Conservation (phyloP, 2,888 invertebrate genomes). For the Cheilosia soror region DNA sequence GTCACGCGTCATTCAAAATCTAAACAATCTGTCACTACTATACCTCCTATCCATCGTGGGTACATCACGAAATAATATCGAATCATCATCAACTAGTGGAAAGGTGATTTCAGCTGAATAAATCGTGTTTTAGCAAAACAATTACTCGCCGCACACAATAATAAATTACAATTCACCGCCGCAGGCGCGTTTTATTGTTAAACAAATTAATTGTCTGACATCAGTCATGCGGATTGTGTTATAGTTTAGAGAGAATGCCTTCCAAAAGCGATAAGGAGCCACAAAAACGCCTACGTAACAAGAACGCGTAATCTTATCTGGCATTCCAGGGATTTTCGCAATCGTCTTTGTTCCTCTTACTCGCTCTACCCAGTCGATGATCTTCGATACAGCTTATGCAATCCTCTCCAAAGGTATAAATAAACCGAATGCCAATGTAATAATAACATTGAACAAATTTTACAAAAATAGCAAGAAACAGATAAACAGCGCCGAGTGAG, state of each 20-base stretch:
- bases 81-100: conserved; percentile 18
- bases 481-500: background rate
- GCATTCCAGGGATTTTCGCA: conserved; percentile 21
- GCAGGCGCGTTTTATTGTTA: conserved; percentile 15
- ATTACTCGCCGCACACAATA: conserved; percentile 35
- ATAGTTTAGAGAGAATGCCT: background rate
- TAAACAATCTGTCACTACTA: conserved; percentile 40
- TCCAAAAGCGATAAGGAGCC: background rate
- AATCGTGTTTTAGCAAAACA: conserved; percentile 27
- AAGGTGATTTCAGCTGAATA: conserved; percentile 39
- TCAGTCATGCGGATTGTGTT: conserved; percentile 38
- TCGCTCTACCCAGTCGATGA: background rate
- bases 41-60: background rate
- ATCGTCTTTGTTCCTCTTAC: background rate
- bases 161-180: conserved; percentile 34
- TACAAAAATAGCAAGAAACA: conserved; percentile 66
- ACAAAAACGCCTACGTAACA: conserved; percentile 30
- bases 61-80: conserved; percentile 5
- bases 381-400: conserved; percentile 55
- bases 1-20: conserved; percentile 63
- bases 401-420: conserved; percentile 63
- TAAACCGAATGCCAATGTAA: conserved; percentile 55
- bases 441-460: conserved; percentile 45
- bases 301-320: conserved; percentile 54
- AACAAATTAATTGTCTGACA: conserved; percentile 58